These are phyloP conservation scores for Peromyscus eremicus DNA, from an alignment of 2,797 vertebrate species.

Conservation along the genomic window DNA sequence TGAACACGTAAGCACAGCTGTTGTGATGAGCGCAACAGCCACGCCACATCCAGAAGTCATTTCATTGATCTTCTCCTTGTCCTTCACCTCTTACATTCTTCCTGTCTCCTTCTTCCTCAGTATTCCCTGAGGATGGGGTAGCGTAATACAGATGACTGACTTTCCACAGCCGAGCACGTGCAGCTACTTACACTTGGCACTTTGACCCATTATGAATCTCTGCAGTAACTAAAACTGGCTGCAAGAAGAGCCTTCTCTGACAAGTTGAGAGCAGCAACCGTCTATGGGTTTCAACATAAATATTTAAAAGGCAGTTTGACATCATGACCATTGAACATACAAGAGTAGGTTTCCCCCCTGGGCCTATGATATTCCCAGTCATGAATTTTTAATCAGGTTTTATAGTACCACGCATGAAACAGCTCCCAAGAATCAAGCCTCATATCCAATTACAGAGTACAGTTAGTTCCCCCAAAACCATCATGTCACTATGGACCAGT, in stretches of 20 bases:
- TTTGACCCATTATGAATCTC: neutral
- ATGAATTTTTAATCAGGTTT: neutral
- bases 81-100: neutral
- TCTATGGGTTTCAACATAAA: neutral
- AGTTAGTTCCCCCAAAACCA: neutral
- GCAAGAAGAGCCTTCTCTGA: neutral
- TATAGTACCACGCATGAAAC: neutral
- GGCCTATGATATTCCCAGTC: neutral
- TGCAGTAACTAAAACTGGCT: neutral
- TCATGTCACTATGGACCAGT: neutral
- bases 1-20: neutral
- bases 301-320: neutral
- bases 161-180: neutral
- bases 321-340: neutral
- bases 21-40: neutral
- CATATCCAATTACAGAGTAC: neutral
- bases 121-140: neutral
- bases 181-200: neutral
- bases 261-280: neutral
- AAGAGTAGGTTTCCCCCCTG: neutral
- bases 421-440: neutral
- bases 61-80: neutral
- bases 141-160: neutral
- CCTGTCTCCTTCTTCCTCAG: neutral
- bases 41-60: neutral